Conservation (phyloP, 2,113 vertebrate species). For the Halichoerus grypus region DNA sequence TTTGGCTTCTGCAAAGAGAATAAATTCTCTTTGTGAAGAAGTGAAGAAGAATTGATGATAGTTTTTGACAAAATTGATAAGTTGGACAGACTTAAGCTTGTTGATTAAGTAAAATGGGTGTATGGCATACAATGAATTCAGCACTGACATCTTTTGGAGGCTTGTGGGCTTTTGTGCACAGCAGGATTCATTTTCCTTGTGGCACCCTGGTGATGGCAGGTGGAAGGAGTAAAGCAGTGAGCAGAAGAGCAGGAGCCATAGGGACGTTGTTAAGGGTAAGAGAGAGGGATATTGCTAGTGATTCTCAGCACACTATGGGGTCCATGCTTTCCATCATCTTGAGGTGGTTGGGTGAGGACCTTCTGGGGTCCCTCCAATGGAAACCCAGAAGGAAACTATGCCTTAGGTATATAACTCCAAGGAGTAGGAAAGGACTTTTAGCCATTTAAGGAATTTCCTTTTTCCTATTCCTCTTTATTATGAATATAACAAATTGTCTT, state of each 20-base stretch:
- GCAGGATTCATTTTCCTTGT: not conserved
- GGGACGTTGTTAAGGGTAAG: not conserved
- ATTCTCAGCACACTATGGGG: not conserved
- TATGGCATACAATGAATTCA: not conserved
- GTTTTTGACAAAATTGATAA: not conserved
- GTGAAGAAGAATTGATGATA: not conserved
- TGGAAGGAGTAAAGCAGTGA: not conserved
- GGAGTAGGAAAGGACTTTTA: not conserved
- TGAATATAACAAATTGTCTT: not conserved
- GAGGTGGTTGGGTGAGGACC: not conserved
- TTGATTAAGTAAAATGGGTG: not conserved
- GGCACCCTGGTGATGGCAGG: not conserved
- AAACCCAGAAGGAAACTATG: not conserved
- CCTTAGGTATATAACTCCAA: not conserved
- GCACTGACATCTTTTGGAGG: not conserved
- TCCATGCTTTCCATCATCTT: not conserved
- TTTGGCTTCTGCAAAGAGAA: not conserved
- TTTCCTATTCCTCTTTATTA: not conserved
- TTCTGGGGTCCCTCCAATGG: not conserved
- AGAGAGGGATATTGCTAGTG: not conserved
- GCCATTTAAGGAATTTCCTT: not conserved
- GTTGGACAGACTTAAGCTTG: not conserved
- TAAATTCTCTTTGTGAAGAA: not conserved
- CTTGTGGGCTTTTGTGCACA: not conserved
- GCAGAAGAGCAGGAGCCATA: not conserved